These are phyloP conservation scores for Plebejus argus DNA, from an alignment of 2,888 invertebrate genomes.

Conservation along the genomic window DNA sequence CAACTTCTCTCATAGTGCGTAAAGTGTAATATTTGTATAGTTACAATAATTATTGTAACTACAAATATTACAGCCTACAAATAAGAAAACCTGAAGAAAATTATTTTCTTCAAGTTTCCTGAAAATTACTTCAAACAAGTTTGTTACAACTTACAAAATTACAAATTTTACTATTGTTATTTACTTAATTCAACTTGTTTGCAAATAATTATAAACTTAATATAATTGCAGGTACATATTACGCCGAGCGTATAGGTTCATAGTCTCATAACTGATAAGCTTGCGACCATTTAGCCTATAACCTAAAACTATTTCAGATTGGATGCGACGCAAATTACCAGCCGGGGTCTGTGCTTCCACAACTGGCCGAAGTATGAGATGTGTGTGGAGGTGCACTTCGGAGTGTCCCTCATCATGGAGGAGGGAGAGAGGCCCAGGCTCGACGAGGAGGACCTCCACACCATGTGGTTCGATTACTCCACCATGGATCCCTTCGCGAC, in stretches of 20 bases:
- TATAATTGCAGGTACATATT: not conserved
- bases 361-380: constrained; percentile 66
- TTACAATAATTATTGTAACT: too few species aligned
- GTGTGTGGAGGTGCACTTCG: constrained; percentile 63
- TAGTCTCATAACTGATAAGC: too few species aligned
- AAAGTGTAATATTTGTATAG: too few species aligned
- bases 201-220: not conserved
- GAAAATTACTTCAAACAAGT: too few species aligned
- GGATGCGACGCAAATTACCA: constrained; percentile 61
- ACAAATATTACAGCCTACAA: too few species aligned
- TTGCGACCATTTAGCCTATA: not conserved
- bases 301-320: constrained; percentile 49
- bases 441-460: constrained; percentile 53
- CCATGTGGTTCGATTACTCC: constrained; percentile 64
- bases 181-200: too few species aligned
- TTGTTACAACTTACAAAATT: too few species aligned
- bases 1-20: too few species aligned
- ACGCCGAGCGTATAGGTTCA: too few species aligned
- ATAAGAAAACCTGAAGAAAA: too few species aligned
- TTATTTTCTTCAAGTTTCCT: too few species aligned
- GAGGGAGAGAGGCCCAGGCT: constrained; percentile 51
- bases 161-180: too few species aligned
- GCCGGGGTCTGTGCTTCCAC: constrained; percentile 58
- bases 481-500: constrained; percentile 55
- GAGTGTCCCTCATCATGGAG: constrained; percentile 60